A percentile compares a stretch with the other conserved stretches of the same genome.
phyloP scores from a whole-genome alignment of 2,888 invertebrate species.

The Schizaphis graminum region DNA sequence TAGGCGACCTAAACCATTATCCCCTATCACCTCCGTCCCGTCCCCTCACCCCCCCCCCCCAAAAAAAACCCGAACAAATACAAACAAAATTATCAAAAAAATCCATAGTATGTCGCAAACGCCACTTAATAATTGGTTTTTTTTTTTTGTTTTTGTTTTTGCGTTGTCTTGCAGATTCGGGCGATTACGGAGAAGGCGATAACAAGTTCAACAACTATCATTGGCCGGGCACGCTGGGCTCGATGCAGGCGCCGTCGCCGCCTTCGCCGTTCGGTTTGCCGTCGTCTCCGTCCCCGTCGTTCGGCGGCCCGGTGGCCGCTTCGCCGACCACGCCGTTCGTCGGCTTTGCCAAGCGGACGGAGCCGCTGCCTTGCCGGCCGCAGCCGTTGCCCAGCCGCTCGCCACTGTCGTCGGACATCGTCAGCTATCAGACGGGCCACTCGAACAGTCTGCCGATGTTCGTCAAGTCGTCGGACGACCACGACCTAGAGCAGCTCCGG shows the following conservation, averaged over 20 bases:
- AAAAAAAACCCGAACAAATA: background rate
- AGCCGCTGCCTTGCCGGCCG: slow-evolving; percentile 14
- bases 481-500: background rate
- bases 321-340: background rate
- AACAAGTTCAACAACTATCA: background rate
- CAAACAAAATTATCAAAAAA: background rate
- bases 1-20: background rate
- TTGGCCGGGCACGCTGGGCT: slow-evolving; percentile 69
- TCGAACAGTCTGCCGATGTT: background rate
- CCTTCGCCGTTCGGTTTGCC: slow-evolving; percentile 33
- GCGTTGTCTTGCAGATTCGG: background rate
- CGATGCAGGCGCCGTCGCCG: slow-evolving; percentile 68
- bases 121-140: background rate
- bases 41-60: too few species aligned
- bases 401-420: slow-evolving; percentile 54
- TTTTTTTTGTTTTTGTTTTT: background rate
- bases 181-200: background rate
- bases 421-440: background rate
- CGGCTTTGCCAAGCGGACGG: background rate
- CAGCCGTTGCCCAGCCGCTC: background rate
- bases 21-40: too few species aligned
- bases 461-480: background rate
- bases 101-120: background rate
- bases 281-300: background rate
- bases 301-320: background rate